Evolutionary conservation across 2,797 vertebrate genomes (phyloP), one percentile per base, ranked within the genome.

Genomic region (Hippocampus kuda): DNA sequence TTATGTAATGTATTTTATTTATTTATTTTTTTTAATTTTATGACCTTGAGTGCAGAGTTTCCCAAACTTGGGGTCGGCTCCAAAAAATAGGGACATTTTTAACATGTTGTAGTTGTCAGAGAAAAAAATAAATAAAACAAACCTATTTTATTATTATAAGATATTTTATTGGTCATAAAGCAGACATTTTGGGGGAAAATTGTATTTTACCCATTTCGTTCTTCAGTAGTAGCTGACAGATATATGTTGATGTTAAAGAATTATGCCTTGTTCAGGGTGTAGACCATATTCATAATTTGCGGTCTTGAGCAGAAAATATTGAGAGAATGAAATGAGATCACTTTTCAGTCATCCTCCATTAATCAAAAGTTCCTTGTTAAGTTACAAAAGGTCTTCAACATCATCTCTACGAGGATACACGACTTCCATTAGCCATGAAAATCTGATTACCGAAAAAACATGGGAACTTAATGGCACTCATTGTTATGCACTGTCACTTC

Each of bases 401-500:
- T 68, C 71, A 84, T 86, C 83, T 74, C 70, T 76, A 68, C 68
- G 72, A 83, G 74, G 77, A 76, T 53, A 74, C 74, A 65, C 27
- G 64, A 66, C 70, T 75, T 78, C 86, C 75, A 75, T 67, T 70
- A 56, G 70, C 78, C 73, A 77, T 85, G 84, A 77, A 72, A 48
- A 56, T 82, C 80, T 85, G 85, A 89, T 89, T 87, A 86, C 77
- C 6, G 24, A 56, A 85, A 46, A 84, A 88, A 86, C 83, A 84
- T 44, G 68, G 75, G 70, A 75, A 79, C 81, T 80, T 88, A 89
- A 90, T 89, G 88, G 80, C 67, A 69, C 72, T 89, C 84, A 85
- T 89, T 89, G 84, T 85, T 85, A 89, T 89, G 86, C 80, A 59
- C 81, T 79, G 85, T 87, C 85, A 89, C 83, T 86, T 86, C 81